Base-by-base conservation (phyloP, 2,113 vertebrate genomes). In the Oncorhynchus gorbuscha region DNA sequence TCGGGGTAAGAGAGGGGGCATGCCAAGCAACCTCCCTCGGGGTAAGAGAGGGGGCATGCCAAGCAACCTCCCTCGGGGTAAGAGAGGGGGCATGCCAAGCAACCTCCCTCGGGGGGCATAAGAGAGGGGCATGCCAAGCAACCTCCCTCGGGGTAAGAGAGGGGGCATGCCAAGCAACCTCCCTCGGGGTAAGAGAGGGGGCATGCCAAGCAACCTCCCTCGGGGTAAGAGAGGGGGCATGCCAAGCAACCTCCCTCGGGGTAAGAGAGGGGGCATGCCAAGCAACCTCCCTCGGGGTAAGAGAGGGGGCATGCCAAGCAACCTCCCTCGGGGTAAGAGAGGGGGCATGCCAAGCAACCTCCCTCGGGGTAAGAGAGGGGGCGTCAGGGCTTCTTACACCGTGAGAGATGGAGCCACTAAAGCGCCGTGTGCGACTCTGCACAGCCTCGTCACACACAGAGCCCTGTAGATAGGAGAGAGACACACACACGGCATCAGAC, bases 341-440 rank as follows among this genome's bases (percentile, higher is more conserved):
- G 32, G 13, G 24, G 30, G 69, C 26, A 65, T 39, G 74, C 51
- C 75, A 81, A 32, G 48, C 14, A 13, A 51, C 48, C 76, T 58
- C 22, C 45, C 35, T 45, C 18, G 11, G 26, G 58, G 66, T 8
- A 13, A 61, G 22, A 2, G 14, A 9, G 20, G 48, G 71, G 55
- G 55, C 1, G 8, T 59, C 5, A 16, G 28, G 20, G 75, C 3
- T 51, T 86, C 94, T 95, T 93, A 96, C 94, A 88, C 93, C 89
- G 0, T 76, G 86, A 74, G 93, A 91, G 71, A 87, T 87, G 76
- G 90, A 92, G 86, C 89, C 84, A 51, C 93, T 93, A 86, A 90
- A 91, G 61, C 93, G 83, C 26, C 89, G 88, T n/a, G 86, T 88
- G 76, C 88, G 83, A 2, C 83, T 71, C 66, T 86, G 83, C 69